Conservation (phyloP, 2,888 invertebrate species). For the Nemurella pictetii region DNA sequence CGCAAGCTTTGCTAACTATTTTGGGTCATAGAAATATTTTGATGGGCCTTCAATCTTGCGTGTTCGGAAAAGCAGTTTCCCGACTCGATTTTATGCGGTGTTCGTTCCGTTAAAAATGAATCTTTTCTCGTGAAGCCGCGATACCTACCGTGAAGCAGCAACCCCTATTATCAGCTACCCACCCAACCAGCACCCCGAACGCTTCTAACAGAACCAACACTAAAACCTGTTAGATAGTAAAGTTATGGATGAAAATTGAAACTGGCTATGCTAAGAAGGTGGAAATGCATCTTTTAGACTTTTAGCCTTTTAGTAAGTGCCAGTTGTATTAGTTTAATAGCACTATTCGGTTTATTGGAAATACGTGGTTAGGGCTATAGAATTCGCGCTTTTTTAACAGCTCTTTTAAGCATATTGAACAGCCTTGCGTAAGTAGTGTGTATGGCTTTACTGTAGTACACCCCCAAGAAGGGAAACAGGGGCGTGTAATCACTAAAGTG, state of each 20-base stretch:
- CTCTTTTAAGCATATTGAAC: not conserved
- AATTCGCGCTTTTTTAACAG: not conserved
- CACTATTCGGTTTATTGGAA: not conserved
- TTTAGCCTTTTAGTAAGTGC: not conserved
- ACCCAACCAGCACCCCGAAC: too few species aligned
- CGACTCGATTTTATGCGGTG: too few species aligned
- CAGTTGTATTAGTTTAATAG: not conserved
- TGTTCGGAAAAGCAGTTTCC: too few species aligned
- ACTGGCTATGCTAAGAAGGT: not conserved
- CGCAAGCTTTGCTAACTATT: too few species aligned
- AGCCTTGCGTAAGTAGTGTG: not conserved
- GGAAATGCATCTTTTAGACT: not conserved
- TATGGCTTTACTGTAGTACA: not conserved
- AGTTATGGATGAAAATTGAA: not conserved
- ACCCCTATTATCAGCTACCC: too few species aligned
- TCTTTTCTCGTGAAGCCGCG: too few species aligned
- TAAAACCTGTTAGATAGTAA: too few species aligned
- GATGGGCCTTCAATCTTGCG: too few species aligned
- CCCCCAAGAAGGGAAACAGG: not conserved
- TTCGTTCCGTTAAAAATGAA: too few species aligned
- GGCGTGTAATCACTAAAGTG: not conserved
- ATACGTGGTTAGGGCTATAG: not conserved
- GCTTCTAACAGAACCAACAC: too few species aligned
- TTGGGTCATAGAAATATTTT: too few species aligned
- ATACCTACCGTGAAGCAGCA: too few species aligned